phyloP scores from a whole-genome alignment of 2,888 invertebrate genomes.

The Ceraclea dissimilis region DNA sequence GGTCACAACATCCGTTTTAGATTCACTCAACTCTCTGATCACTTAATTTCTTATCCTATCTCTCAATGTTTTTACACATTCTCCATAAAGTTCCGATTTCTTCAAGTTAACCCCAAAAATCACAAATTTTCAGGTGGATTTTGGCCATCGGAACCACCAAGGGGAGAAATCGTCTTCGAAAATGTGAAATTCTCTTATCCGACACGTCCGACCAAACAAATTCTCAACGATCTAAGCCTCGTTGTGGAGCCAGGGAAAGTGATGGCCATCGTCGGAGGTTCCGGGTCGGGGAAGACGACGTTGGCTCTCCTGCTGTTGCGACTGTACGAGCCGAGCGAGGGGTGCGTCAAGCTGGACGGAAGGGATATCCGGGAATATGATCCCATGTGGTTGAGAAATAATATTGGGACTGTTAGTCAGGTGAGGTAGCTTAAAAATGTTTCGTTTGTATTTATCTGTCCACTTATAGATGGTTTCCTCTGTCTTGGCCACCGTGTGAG shows the following conservation, averaged over 20 bases:
- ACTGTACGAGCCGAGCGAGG: constrained; percentile 75
- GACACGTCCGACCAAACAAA: constrained; percentile 45
- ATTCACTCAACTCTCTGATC: too few species aligned
- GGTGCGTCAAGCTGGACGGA: constrained; percentile 68
- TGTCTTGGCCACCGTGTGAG: too few species aligned
- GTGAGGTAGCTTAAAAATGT: constrained; percentile 40
- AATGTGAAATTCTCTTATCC: constrained; percentile 71
- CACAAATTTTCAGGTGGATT: constrained; percentile 58
- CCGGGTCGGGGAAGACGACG: constrained; percentile 94
- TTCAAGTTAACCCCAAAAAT: too few species aligned
- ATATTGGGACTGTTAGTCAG: constrained; percentile 87
- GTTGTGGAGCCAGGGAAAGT: constrained; percentile 61
- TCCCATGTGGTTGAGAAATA: constrained; percentile 75
- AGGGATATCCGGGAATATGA: constrained; percentile 67
- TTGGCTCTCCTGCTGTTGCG: constrained; percentile 75
- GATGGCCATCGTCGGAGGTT: constrained; percentile 78
- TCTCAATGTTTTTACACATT: too few species aligned
- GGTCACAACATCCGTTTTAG: too few species aligned
- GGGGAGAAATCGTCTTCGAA: constrained; percentile 68
- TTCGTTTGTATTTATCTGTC: too few species aligned
- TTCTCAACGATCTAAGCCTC: constrained; percentile 61
- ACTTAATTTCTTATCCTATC: too few species aligned
- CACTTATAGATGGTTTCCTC: too few species aligned
- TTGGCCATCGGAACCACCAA: constrained; percentile 45
- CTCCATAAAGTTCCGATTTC: too few species aligned